Percentiles rank a stretch among this genome's conserved stretches.
Conservation (phyloP, 1,140 invertebrate species). For the Paraescarpia echinospica region DNA sequence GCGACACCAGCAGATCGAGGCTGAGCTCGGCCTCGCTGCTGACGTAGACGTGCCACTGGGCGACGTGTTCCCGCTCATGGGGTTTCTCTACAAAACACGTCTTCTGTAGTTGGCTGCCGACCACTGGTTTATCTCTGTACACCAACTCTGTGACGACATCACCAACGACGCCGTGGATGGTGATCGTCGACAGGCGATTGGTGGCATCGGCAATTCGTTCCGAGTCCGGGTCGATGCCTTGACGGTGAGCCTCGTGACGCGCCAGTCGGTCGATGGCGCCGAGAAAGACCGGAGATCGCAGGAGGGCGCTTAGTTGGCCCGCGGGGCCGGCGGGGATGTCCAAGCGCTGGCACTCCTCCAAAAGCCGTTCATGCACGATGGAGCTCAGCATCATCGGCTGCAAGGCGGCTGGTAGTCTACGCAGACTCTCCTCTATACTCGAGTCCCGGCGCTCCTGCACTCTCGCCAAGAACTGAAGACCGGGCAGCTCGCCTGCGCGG, state of each 20-base stretch:
- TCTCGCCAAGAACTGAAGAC: slow-evolving; percentile 30
- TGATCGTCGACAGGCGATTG: not conserved
- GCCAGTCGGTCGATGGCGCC: slow-evolving; percentile 30
- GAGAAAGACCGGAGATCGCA: slow-evolving; percentile 35
- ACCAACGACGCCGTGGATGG: not conserved
- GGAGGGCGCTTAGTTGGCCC: slow-evolving; percentile 25
- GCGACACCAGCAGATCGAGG: slow-evolving; percentile 30
- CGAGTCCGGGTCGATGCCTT: not conserved
- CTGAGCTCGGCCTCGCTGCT: slow-evolving; percentile 18
- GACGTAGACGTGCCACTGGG: slow-evolving; percentile 29
- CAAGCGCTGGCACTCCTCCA: slow-evolving; percentile 16
- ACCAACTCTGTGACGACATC: not conserved
- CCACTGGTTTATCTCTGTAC: not conserved
- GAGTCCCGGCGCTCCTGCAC: slow-evolving; percentile 25
- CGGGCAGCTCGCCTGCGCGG: slow-evolving; percentile 16
- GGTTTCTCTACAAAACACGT: slow-evolving; percentile 27
- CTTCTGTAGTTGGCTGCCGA: not conserved
- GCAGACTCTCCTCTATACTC: not conserved
- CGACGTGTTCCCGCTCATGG: slow-evolving; percentile 7
- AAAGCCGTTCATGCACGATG: not conserved
- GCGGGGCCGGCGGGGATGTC: slow-evolving; percentile 31
- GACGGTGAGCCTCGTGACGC: slow-evolving; percentile 7
- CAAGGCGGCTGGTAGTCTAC: not conserved
- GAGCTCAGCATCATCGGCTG: not conserved
- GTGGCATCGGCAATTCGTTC: not conserved